Conservation (phyloP, 2,888 invertebrate genomes). For the Monoplex corrugatus region DNA sequence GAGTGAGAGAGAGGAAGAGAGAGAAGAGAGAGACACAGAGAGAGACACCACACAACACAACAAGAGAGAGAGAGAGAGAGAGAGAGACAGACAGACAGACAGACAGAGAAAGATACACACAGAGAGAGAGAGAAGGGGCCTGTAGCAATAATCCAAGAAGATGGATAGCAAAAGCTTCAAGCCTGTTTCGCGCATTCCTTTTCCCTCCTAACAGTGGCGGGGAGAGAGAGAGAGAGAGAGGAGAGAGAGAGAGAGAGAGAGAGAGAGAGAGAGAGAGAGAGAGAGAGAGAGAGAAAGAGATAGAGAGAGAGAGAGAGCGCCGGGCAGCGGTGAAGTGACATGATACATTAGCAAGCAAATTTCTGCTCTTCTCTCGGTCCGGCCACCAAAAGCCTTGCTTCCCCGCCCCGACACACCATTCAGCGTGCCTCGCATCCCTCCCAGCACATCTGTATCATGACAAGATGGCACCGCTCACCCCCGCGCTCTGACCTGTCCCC, state of each 20-base stretch:
- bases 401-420: neutral
- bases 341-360: neutral
- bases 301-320: neutral
- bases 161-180: too few species aligned
- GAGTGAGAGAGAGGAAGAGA: too few species aligned
- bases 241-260: too few species aligned
- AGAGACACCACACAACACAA: too few species aligned
- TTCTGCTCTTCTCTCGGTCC: neutral
- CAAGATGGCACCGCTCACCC: neutral
- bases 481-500: too few species aligned
- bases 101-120: neutral
- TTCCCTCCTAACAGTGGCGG: too few species aligned
- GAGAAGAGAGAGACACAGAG: too few species aligned
- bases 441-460: conserved; percentile 8
- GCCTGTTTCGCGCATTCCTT: too few species aligned
- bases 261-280: neutral
- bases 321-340: neutral
- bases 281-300: neutral
- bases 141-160: too few species aligned
- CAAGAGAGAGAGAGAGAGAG: neutral
- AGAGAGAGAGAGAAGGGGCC: neutral
- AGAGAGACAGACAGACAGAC: neutral
- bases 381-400: neutral
- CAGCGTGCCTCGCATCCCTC: neutral
- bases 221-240: neutral